phyloP scores from a whole-genome alignment of 2,797 vertebrate species.

The Anableps anableps region DNA sequence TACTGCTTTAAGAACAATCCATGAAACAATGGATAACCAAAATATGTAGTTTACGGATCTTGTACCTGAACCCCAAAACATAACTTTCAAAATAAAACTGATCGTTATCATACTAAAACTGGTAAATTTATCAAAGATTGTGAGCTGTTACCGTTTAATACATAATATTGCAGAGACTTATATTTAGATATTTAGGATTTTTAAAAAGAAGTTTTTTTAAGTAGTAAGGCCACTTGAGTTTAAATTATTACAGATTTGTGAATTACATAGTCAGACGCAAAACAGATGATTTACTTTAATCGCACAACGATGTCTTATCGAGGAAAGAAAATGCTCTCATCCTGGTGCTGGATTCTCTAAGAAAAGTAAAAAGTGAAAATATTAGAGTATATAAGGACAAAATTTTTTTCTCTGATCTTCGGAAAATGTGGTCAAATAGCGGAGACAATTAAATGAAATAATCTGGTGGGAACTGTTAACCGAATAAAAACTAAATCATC shows the following conservation, averaged over 20 bases:
- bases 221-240: neutral
- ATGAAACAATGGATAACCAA: slow-evolving; percentile 13
- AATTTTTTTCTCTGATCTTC: too few species aligned
- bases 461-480: neutral
- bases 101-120: neutral
- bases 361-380: neutral
- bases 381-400: neutral
- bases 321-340: slow-evolving; percentile 11
- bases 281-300: neutral
- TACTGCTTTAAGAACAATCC: slow-evolving; percentile 38
- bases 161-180: neutral
- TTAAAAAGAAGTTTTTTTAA: neutral
- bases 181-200: neutral
- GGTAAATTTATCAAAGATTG: neutral
- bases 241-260: neutral
- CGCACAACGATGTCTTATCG: neutral
- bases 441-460: neutral
- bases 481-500: slow-evolving; percentile 11
- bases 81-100: neutral
- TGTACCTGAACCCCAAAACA: neutral
- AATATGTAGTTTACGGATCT: neutral
- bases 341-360: slow-evolving; percentile 8
- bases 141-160: neutral
- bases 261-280: neutral
- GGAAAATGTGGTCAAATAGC: too few species aligned